Evolutionary conservation across 2,113 vertebrate genomes (phyloP), one percentile per base, ranked within the genome.

Genomic region (Ondatra zibethicus): DNA sequence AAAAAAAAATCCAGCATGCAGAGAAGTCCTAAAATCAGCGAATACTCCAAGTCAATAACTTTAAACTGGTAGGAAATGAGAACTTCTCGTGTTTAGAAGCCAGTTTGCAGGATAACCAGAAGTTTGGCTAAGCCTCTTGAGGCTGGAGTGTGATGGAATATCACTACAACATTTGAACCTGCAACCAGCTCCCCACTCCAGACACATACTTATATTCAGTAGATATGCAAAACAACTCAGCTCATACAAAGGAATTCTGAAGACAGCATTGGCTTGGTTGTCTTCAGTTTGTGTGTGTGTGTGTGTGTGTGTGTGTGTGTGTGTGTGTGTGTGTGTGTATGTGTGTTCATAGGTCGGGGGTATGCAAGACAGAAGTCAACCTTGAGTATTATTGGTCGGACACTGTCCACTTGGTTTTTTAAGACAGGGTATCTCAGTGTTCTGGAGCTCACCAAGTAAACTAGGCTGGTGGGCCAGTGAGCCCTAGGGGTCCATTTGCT

Each of bases 31-130:
- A 68, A 63, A 89, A 73, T 92, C 81, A 16, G 89, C 61, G 94
- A 89, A 27, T 75, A 13, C 61, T n/a, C 9, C 86, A 65, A 89
- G 96, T 61, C 66, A 70, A 66, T 7, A 66, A 61, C 31, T 81
- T 55, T 50, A 89, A 88, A 92, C 77, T 88, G 88, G 77, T 84
- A 76, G 89, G 65, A 95, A 90, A 92, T 92, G 76, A 96, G n/a
- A 75, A 61, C n/a, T 92, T 93, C 88, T 72, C 47, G 52, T 84
- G 93, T 95, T 80, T 66, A 89, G 82, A 96, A 89, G 52, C 29
- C 93, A 92, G 90, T 80, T 80, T 76, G 1, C 76, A 87, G 88
- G n/a, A 90, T 45, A 91, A 0, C 65, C 72, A 91, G 55, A 94
- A 82, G 66, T 80, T 88, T 75, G 29, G 78, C 36, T 55, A 75